Percentiles rank a stretch among this genome's conserved stretches.
phyloP scores from a whole-genome alignment of 1,140 invertebrate species.

The Drosophila mauritiana region DNA sequence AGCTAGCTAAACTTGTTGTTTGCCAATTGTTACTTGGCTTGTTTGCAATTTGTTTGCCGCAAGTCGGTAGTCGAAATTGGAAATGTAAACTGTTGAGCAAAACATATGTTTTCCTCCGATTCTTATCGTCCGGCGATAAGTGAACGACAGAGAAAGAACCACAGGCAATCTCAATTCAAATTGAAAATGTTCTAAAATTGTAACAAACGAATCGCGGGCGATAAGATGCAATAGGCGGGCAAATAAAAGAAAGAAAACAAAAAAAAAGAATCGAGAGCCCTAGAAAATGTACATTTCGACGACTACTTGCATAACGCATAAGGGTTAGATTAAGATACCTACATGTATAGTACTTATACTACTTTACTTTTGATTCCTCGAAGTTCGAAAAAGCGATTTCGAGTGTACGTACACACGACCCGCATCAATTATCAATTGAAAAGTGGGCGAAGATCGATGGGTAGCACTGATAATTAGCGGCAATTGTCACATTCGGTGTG shows the following conservation, averaged over 20 bases:
- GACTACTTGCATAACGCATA: background rate
- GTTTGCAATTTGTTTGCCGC: conserved; percentile 9
- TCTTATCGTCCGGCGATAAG: conserved; percentile 49
- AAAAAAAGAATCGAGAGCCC: conserved; percentile 2
- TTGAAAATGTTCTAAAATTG: conserved; percentile 56
- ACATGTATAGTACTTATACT: no score
- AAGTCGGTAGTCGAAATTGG: conserved; percentile 46
- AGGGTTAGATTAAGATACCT: no score
- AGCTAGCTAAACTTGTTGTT: background rate
- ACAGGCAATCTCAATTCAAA: conserved; percentile 25
- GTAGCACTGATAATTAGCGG: conserved; percentile 38
- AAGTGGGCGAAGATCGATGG: conserved; percentile 36
- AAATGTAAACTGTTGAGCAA: conserved; percentile 37
- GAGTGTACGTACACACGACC: conserved; percentile 9
- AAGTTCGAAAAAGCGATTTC: no score
- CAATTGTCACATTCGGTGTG: conserved; percentile 32
- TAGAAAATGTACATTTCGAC: background rate
- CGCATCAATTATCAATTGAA: conserved; percentile 3
- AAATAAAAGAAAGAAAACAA: background rate
- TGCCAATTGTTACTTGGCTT: conserved; percentile 4
- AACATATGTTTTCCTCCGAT: conserved; percentile 52
- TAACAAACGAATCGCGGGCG: conserved; percentile 28
- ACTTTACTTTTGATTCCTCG: no score
- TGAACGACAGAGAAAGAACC: conserved; percentile 10
- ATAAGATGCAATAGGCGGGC: conserved; percentile 22